A percentile compares a stretch with the other conserved stretches of the same genome.
These are phyloP conservation scores for Sturmia bella DNA, from an alignment of 2,888 invertebrate species.

Conservation along the genomic window DNA sequence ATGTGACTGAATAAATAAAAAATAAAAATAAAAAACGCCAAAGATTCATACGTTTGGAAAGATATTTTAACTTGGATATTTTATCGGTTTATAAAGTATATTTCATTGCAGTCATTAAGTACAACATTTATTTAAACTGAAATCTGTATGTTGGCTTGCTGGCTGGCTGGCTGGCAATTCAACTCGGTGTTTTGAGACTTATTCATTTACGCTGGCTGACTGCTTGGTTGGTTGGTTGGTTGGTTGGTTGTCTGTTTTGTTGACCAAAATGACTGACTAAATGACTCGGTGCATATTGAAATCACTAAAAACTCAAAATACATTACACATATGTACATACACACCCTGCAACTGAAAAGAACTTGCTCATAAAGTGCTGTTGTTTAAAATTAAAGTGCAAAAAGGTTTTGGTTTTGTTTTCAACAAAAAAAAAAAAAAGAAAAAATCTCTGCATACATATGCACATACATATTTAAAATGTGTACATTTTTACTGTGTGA, in stretches of 20 bases:
- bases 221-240: too few species aligned
- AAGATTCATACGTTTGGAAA: conserved; percentile 47
- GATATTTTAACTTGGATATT: conserved; percentile 60
- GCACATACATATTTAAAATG: conserved; percentile 40
- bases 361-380: conserved; percentile 58
- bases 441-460: too few species aligned
- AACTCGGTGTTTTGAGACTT: conserved; percentile 37
- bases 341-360: conserved; percentile 51
- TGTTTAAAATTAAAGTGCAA: conserved; percentile 51
- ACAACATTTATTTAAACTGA: conserved; percentile 70
- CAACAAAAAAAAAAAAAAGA: conserved; percentile 8
- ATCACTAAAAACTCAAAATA: conserved; percentile 54
- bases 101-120: conserved; percentile 73
- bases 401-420: conserved; percentile 35
- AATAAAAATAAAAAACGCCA: conserved; percentile 28
- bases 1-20: conserved; percentile 61
- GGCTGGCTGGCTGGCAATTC: conserved; percentile 23
- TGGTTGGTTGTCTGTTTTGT: conserved; percentile 24
- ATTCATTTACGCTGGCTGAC: conserved; percentile 18
- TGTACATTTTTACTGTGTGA: conserved; percentile 49
- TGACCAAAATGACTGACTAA: conserved; percentile 51
- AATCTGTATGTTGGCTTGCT: conserved; percentile 56
- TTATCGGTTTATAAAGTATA: conserved; percentile 71
- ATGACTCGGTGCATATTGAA: conserved; percentile 44
- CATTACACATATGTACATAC: conserved; percentile 35